A percentile compares a stretch with the other conserved stretches of the same genome.
These are phyloP conservation scores for Hypercompe scribonia DNA, from an alignment of 2,888 invertebrate genomes.

Conservation along the genomic window DNA sequence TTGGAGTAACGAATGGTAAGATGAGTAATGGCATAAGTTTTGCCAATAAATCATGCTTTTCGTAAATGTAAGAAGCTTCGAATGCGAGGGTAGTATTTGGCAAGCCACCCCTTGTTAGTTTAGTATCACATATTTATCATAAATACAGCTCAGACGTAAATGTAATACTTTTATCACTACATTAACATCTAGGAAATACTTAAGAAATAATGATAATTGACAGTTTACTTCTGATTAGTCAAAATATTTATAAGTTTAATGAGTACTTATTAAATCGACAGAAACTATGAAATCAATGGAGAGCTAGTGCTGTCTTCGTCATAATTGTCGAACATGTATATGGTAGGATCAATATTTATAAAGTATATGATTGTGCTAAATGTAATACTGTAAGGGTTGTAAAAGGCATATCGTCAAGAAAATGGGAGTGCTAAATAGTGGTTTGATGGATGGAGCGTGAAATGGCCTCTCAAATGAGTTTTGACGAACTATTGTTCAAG, in stretches of 20 bases:
- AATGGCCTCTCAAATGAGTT: conserved; percentile 60
- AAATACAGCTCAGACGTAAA: conserved; percentile 67
- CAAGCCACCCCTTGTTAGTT: conserved; percentile 75
- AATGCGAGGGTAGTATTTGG: conserved; percentile 76
- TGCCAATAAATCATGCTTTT: conserved; percentile 82
- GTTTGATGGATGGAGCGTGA: conserved; percentile 72
- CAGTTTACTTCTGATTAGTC: conserved; percentile 12
- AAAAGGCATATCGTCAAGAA: conserved; percentile 63
- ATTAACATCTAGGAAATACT: neutral
- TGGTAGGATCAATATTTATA: conserved; percentile 5
- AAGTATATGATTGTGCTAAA: conserved; percentile 10
- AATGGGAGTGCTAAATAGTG: conserved; percentile 77
- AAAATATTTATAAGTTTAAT: conserved; percentile 4
- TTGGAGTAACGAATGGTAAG: conserved; percentile 85
- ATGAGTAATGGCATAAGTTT: conserved; percentile 85
- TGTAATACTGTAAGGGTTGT: conserved; percentile 36
- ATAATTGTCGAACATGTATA: conserved; percentile 17
- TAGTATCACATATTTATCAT: conserved; percentile 71
- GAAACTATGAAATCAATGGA: conserved; percentile 29
- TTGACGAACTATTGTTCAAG: conserved; percentile 76
- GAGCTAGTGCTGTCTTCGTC: conserved; percentile 23
- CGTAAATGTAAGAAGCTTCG: conserved; percentile 73
- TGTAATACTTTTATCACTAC: conserved; percentile 42
- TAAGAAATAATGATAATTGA: conserved; percentile 11
- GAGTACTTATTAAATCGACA: neutral